phyloP scores from a whole-genome alignment of 2,888 invertebrate genomes.

The Saturnia pavonia region DNA sequence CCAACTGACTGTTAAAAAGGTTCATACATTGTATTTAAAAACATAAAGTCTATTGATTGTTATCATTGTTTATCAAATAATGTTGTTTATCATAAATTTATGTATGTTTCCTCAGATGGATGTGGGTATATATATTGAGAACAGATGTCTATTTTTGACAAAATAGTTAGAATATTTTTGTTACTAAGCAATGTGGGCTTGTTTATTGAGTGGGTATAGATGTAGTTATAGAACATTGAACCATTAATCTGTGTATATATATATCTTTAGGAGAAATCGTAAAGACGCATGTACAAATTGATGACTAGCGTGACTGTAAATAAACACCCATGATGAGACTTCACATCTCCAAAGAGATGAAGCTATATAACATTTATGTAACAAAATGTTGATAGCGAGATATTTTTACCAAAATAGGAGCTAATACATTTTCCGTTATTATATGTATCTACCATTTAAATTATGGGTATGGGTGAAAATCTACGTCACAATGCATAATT shows the following conservation, averaged over 20 bases:
- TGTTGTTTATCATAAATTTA: slow-evolving; percentile 79
- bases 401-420: slow-evolving; percentile 14
- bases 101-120: slow-evolving; percentile 72
- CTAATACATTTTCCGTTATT: neutral
- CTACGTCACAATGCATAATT: neutral
- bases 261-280: slow-evolving; percentile 60
- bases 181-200: slow-evolving; percentile 73
- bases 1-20: slow-evolving; percentile 69
- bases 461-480: neutral
- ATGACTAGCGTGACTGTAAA: slow-evolving; percentile 67
- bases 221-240: slow-evolving; percentile 62
- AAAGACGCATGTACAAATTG: slow-evolving; percentile 71
- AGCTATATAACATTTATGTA: slow-evolving; percentile 2
- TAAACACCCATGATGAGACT: slow-evolving; percentile 43
- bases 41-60: slow-evolving; percentile 75
- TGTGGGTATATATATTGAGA: slow-evolving; percentile 66
- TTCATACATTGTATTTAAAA: slow-evolving; percentile 70
- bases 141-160: slow-evolving; percentile 76
- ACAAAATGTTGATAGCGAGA: neutral
- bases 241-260: slow-evolving; percentile 60
- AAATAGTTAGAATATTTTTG: slow-evolving; percentile 75
- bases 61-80: slow-evolving; percentile 78
- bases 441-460: neutral
- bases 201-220: slow-evolving; percentile 71
- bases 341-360: slow-evolving; percentile 28